These are phyloP conservation scores for Zeugodacus cucurbitae DNA, from an alignment of 1,140 invertebrate species.

Conservation along the genomic window DNA sequence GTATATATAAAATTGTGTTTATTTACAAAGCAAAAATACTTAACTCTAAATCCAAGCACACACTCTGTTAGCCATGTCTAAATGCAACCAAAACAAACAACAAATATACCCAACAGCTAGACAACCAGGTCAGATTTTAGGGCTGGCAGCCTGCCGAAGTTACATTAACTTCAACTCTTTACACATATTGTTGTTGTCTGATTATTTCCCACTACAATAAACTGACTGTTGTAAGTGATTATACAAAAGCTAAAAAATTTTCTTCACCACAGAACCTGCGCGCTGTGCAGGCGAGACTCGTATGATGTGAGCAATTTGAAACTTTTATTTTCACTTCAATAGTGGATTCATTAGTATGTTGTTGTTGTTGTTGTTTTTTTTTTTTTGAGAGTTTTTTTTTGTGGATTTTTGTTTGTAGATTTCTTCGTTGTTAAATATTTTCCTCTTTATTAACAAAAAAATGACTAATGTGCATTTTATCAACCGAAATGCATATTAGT, in stretches of 20 bases:
- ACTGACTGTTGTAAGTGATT: not conserved
- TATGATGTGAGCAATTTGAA: not conserved
- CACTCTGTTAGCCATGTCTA: not conserved
- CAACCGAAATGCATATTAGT: not conserved
- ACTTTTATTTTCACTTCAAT: slow-evolving; percentile 18
- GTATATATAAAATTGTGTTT: too few species aligned
- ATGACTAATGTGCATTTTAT: slow-evolving; percentile 1
- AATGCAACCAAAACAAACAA: not conserved
- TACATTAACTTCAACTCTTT: not conserved
- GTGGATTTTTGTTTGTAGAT: not conserved
- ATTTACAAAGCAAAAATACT: too few species aligned
- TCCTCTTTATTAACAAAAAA: not conserved
- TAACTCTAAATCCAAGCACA: not conserved
- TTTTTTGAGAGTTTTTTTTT: not conserved
- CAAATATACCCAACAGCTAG: not conserved
- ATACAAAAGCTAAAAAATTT: slow-evolving; percentile 20
- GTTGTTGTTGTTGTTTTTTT: not conserved
- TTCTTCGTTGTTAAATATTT: slow-evolving; percentile 8
- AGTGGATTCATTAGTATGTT: not conserved
- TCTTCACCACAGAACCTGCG: not conserved
- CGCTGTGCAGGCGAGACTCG: not conserved
- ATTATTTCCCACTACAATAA: not conserved
- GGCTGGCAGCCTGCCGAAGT: not conserved
- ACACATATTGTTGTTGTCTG: not conserved
- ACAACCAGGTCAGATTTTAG: not conserved